Evolutionary conservation across 2,888 invertebrate genomes (phyloP).

Genomic region (Cosmia trapezina): DNA sequence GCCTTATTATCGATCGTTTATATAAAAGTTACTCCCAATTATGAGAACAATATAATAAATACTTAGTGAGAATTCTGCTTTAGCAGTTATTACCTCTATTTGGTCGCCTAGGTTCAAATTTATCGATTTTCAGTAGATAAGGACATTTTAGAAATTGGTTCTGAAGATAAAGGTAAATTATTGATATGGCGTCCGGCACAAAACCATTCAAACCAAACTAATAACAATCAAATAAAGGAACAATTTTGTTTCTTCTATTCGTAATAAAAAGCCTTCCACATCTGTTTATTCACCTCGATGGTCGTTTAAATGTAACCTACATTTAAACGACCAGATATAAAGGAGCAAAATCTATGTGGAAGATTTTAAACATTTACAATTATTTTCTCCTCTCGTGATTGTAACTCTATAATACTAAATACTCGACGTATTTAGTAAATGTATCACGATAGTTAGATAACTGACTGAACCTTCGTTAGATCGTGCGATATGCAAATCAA

Average conservation of each 20-base stretch:
- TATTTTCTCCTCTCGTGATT: not conserved
- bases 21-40: slow-evolving; percentile 2
- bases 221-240: not conserved
- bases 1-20: no score
- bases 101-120: not conserved
- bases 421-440: not conserved
- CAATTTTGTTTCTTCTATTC: not conserved
- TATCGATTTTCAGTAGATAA: not conserved
- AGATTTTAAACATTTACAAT: no score
- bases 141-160: not conserved
- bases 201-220: not conserved
- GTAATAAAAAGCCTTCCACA: not conserved
- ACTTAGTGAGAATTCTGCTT: not conserved
- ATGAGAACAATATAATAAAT: slow-evolving; percentile 8
- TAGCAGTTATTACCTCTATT: not conserved
- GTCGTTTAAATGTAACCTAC: not conserved
- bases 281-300: no score
- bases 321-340: no score
- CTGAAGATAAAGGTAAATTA: not conserved
- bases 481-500: not conserved
- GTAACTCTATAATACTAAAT: no score
- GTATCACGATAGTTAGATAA: no score
- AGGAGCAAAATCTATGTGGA: no score
- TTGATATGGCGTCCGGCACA: not conserved
- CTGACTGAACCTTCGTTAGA: not conserved